Percentiles rank a stretch among this genome's conserved stretches.
Evolutionary conservation across 2,113 vertebrate species (phyloP).

Genomic region (Hippocampus barbouri): DNA sequence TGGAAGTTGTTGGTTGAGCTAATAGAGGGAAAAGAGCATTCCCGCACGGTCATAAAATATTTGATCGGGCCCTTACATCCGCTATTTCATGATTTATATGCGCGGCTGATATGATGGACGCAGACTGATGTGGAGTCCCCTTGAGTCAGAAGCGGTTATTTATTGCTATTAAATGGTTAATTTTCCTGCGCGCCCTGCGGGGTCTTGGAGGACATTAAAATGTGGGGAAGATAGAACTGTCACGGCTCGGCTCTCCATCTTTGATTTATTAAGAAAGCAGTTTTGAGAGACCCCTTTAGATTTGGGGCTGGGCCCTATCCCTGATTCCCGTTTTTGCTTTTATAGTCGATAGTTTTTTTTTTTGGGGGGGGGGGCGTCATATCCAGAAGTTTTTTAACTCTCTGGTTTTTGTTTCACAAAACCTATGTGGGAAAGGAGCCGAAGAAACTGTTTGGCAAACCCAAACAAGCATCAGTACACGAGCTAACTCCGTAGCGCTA

Average conservation of each 20-base stretch:
- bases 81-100: conserved; percentile 15
- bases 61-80: conserved; percentile 28
- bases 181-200: conserved; percentile 58
- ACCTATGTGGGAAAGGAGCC: not conserved
- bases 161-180: conserved; percentile 70
- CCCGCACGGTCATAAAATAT: conserved; percentile 16
- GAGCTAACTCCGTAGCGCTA: too few species aligned
- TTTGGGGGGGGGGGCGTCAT: not conserved
- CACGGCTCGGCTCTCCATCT: conserved; percentile 39
- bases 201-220: conserved; percentile 43
- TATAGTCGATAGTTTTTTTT: not conserved
- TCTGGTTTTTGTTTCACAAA: not conserved
- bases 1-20: not conserved
- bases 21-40: conserved; percentile 1
- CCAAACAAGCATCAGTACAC: too few species aligned
- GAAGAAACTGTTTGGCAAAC: not conserved
- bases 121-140: conserved; percentile 49
- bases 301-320: conserved; percentile 10
- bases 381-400: not conserved
- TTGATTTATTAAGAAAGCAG: conserved; percentile 48
- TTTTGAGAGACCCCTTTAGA: conserved; percentile 41
- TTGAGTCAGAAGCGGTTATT: conserved; percentile 64
- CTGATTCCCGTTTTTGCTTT: not conserved
- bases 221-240: conserved; percentile 59
- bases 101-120: not conserved